Conservation (phyloP, 2,113 vertebrate species). For the Vombatus ursinus region DNA sequence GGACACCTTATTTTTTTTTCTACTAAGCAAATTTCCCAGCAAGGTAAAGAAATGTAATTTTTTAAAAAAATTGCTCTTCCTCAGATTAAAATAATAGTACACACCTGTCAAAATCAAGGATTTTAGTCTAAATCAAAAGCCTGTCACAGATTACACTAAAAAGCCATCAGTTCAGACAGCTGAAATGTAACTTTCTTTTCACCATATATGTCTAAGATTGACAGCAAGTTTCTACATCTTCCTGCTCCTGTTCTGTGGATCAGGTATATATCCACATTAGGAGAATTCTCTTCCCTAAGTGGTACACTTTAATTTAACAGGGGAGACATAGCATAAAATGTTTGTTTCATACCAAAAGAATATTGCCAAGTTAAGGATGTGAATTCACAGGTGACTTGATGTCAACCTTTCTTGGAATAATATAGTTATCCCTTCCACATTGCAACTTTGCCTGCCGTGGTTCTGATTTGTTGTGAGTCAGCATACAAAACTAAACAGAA, state of each 20-base stretch:
- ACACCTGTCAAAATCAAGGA: constrained; percentile 48
- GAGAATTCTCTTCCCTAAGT: background rate
- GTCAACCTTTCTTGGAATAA: background rate
- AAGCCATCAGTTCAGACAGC: constrained; percentile 28
- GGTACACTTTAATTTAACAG: background rate
- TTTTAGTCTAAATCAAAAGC: constrained; percentile 37
- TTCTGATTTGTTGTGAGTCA: too few species aligned
- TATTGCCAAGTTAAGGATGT: background rate
- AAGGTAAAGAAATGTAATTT: constrained; percentile 2
- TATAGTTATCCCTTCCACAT: too few species aligned
- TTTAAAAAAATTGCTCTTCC: background rate
- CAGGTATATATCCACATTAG: background rate
- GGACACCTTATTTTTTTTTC: constrained; percentile 66
- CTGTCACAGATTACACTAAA: constrained; percentile 24
- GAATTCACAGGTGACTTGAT: background rate
- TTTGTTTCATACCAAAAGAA: background rate
- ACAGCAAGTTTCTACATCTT: background rate
- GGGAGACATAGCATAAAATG: background rate
- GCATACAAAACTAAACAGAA: too few species aligned
- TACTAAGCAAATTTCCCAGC: constrained; percentile 63
- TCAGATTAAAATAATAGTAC: constrained; percentile 10
- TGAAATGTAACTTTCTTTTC: background rate
- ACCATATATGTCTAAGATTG: background rate
- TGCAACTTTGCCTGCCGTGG: too few species aligned
- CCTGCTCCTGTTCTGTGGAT: background rate